phyloP scores from a whole-genome alignment of 2,888 invertebrate species.

The Cephus runcator region DNA sequence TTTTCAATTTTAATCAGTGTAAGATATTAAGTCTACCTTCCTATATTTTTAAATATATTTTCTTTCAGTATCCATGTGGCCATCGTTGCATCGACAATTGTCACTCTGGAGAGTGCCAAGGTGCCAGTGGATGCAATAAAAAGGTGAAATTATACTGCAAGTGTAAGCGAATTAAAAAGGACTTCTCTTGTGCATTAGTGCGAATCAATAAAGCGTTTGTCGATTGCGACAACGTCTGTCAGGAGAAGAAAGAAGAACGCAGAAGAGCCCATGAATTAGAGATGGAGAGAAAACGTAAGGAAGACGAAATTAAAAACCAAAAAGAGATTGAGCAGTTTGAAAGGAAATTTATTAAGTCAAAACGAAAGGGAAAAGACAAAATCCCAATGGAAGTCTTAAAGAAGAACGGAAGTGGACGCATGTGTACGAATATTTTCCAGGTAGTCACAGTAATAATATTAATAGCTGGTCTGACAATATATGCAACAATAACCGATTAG shows the following conservation, averaged over 20 bases:
- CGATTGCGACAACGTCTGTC: slow-evolving; percentile 75
- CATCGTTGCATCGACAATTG: slow-evolving; percentile 83
- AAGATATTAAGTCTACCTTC: not conserved
- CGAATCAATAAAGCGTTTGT: slow-evolving; percentile 66
- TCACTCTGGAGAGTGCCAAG: slow-evolving; percentile 78
- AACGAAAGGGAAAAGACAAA: slow-evolving; percentile 51
- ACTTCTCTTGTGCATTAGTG: slow-evolving; percentile 67
- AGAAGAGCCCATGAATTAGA: slow-evolving; percentile 68
- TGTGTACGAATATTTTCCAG: not conserved
- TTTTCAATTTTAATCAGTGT: not conserved
- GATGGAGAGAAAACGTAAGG: slow-evolving; percentile 70
- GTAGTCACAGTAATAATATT: not conserved
- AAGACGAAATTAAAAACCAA: slow-evolving; percentile 76
- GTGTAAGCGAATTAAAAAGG: slow-evolving; percentile 82
- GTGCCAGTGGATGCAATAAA: slow-evolving; percentile 77
- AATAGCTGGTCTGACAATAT: not conserved
- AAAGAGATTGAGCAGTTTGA: slow-evolving; percentile 81
- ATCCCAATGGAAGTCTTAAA: not conserved
- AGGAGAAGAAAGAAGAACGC: slow-evolving; percentile 69
- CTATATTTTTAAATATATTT: slow-evolving; percentile 9
- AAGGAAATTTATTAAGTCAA: slow-evolving; percentile 71
- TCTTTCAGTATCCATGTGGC: slow-evolving; percentile 79
- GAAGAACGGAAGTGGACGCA: not conserved
- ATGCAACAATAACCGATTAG: not conserved
- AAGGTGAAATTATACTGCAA: slow-evolving; percentile 82